phyloP scores from a whole-genome alignment of 2,888 invertebrate species.

The Villa cingulata region DNA sequence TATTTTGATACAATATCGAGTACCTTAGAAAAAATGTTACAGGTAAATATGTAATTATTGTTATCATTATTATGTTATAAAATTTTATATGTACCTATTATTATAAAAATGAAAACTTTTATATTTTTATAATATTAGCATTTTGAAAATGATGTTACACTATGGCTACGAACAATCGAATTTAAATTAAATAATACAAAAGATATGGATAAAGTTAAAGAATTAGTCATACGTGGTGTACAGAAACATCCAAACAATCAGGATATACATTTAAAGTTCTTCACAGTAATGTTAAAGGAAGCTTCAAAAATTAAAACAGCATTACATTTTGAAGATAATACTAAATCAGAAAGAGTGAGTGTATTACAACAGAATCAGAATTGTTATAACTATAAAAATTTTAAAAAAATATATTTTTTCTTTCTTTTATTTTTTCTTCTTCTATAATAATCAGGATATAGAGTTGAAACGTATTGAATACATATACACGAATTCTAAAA shows the following conservation, averaged over 20 bases:
- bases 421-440: not conserved
- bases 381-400: too few species aligned
- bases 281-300: conserved; percentile 36
- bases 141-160: conserved; percentile 56
- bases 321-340: conserved; percentile 36
- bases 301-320: conserved; percentile 20
- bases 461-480: conserved; percentile 44
- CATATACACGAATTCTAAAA: conserved; percentile 47
- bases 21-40: conserved; percentile 47
- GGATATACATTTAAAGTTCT: conserved; percentile 55
- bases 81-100: too few species aligned
- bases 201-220: conserved; percentile 54
- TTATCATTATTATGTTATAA: too few species aligned
- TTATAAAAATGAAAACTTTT: conserved; percentile 2
- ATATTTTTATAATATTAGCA: conserved; percentile 33
- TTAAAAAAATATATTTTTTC: not conserved
- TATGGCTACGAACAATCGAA: conserved; percentile 68
- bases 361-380: too few species aligned
- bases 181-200: conserved; percentile 60
- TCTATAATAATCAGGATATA: too few species aligned
- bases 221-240: conserved; percentile 59
- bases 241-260: conserved; percentile 57
- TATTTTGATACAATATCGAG: conserved; percentile 42
- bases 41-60: conserved; percentile 41
- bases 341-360: conserved; percentile 16